A percentile compares a stretch with the other conserved stretches of the same genome.
Evolutionary conservation across 2,888 invertebrate species (phyloP).

Genomic region (Yponomeuta cagnagella): DNA sequence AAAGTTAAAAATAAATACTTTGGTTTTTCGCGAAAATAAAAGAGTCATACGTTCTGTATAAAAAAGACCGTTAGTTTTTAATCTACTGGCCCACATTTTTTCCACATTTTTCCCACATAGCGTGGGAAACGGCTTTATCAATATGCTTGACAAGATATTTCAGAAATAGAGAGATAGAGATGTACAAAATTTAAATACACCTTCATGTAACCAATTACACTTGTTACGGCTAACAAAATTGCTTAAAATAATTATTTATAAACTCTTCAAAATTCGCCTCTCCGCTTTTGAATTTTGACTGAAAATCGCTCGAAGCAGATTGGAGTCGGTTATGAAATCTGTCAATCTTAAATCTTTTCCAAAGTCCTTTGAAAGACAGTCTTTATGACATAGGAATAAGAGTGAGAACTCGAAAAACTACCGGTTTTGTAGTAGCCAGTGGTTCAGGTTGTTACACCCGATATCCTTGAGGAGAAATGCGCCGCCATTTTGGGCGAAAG

Average conservation of each 20-base stretch:
- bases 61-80: too few species aligned
- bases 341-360: neutral
- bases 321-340: neutral
- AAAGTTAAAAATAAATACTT: too few species aligned
- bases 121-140: too few species aligned
- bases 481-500: slow-evolving; percentile 33
- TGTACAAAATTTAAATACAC: neutral
- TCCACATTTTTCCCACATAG: too few species aligned
- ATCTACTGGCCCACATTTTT: too few species aligned
- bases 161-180: neutral
- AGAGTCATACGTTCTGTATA: too few species aligned
- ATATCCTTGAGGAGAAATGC: slow-evolving; percentile 41
- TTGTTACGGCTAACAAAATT: neutral
- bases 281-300: neutral
- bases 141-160: too few species aligned
- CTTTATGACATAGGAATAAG: neutral
- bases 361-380: neutral
- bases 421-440: neutral
- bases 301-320: neutral
- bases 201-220: slow-evolving; percentile 5
- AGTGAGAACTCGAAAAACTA: neutral
- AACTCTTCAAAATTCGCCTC: neutral
- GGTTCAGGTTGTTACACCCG: neutral
- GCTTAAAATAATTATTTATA: neutral
- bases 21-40: too few species aligned